phyloP scores from a whole-genome alignment of 2,797 vertebrate genomes.

The Scomberomorus guttatus region DNA sequence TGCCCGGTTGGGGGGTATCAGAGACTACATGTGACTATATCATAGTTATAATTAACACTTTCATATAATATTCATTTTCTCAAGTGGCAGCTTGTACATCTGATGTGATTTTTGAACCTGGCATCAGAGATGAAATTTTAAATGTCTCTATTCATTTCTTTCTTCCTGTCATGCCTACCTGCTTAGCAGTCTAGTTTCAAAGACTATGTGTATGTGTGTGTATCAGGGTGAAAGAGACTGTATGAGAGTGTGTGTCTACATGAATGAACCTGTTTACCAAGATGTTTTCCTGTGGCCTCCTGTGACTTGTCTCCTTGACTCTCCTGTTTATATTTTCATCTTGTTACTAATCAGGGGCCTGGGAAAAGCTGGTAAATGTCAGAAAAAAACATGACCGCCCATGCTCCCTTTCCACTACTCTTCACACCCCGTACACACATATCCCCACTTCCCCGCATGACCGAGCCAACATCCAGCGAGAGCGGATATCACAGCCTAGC shows the following conservation, averaged over 20 bases:
- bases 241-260: background rate
- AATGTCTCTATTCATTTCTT: background rate
- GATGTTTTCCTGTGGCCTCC: slow-evolving; percentile 9
- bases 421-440: background rate
- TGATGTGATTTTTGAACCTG: background rate
- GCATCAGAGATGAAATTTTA: background rate
- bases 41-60: background rate
- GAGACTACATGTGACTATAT: background rate
- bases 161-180: background rate
- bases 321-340: background rate
- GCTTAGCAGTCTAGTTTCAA: background rate
- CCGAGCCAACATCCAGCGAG: slow-evolving; percentile 3
- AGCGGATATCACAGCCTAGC: slow-evolving; percentile 4
- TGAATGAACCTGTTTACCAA: background rate
- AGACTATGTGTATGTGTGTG: background rate
- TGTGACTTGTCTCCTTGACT: too few relatives aligned
- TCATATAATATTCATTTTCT: background rate
- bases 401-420: background rate
- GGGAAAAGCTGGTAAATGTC: background rate
- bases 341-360: background rate
- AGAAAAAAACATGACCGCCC: background rate
- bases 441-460: slow-evolving; percentile 11
- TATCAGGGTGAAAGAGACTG: background rate
- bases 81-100: background rate
- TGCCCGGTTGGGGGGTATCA: background rate